Conservation (phyloP, 1,140 invertebrate species). For the Cotesia chilonis region DNA sequence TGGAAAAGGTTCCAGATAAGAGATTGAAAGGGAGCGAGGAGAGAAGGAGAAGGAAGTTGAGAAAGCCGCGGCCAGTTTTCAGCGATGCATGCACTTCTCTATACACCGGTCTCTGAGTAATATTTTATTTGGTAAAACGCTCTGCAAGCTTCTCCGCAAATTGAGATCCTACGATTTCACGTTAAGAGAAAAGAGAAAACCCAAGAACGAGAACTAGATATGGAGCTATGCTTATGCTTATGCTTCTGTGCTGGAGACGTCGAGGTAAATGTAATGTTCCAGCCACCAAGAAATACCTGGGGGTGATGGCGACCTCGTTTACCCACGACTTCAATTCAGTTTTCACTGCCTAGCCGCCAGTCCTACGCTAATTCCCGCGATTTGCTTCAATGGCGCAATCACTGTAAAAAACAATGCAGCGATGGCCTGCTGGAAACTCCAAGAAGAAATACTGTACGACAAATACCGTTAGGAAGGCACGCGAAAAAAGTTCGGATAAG, state of each 20-base stretch:
- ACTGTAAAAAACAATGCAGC: constrained; percentile 38
- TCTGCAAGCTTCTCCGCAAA: constrained; percentile 43
- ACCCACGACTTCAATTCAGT: constrained; percentile 16
- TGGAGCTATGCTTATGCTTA: background rate
- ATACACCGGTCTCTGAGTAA: constrained; percentile 42
- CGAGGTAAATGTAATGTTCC: constrained; percentile 7
- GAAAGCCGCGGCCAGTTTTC: constrained; percentile 25
- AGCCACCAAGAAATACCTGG: background rate
- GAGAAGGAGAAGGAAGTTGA: constrained; percentile 34
- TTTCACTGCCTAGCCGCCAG: background rate
- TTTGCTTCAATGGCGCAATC: constrained; percentile 40
- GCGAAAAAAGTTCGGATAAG: constrained; percentile 22
- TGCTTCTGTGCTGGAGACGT: no score
- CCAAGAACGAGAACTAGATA: constrained; percentile 13
- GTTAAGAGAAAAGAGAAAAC: background rate
- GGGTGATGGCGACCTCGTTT: constrained; percentile 29
- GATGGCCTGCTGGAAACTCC: background rate
- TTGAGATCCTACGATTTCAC: constrained; percentile 52
- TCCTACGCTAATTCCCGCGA: constrained; percentile 41
- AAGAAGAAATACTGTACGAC: no score
- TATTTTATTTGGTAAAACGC: constrained; percentile 55
- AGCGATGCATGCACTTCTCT: constrained; percentile 25
- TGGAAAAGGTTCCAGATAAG: constrained; percentile 49
- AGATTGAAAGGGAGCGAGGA: constrained; percentile 50
- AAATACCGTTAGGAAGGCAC: no score